A percentile compares a stretch with the other conserved stretches of the same genome.
phyloP scores from a whole-genome alignment of 2,888 invertebrate species.

The Oeneis ivallda region DNA sequence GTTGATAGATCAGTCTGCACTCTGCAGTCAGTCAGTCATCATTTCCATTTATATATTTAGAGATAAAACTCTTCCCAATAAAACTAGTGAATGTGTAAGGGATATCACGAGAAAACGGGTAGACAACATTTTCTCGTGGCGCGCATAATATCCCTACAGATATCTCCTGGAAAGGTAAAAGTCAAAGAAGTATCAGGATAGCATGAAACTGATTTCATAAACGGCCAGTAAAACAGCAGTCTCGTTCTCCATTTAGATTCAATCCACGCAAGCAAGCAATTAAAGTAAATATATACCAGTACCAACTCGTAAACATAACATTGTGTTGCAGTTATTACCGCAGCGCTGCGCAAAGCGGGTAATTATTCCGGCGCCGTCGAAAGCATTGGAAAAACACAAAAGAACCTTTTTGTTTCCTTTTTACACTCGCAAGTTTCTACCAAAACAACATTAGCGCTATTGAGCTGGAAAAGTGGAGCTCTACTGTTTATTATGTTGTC shows the following conservation, averaged over 20 bases:
- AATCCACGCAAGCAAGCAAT: constrained; percentile 10
- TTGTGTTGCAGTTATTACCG: constrained; percentile 8
- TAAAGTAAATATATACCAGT: not conserved
- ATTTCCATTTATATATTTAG: no score
- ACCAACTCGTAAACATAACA: not conserved
- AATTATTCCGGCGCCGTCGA: constrained; percentile 13
- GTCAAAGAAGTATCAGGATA: no score
- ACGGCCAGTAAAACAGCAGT: not conserved
- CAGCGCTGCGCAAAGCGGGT: not conserved
- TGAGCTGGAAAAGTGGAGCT: not conserved
- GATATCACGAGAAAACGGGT: no score
- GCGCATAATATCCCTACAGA: no score
- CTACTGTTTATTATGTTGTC: not conserved
- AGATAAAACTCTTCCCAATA: no score
- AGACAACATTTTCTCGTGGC: no score
- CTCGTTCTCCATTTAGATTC: not conserved
- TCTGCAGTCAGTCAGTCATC: no score
- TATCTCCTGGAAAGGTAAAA: no score
- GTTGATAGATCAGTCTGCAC: no score
- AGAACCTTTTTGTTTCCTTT: constrained; percentile 12
- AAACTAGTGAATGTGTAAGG: no score
- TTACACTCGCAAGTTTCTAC: not conserved
- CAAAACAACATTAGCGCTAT: constrained; percentile 13
- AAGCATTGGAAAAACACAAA: not conserved
- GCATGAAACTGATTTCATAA: no score